These are phyloP conservation scores for Calyptomena viridis DNA, from an alignment of 2,113 vertebrate genomes.

Conservation along the genomic window DNA sequence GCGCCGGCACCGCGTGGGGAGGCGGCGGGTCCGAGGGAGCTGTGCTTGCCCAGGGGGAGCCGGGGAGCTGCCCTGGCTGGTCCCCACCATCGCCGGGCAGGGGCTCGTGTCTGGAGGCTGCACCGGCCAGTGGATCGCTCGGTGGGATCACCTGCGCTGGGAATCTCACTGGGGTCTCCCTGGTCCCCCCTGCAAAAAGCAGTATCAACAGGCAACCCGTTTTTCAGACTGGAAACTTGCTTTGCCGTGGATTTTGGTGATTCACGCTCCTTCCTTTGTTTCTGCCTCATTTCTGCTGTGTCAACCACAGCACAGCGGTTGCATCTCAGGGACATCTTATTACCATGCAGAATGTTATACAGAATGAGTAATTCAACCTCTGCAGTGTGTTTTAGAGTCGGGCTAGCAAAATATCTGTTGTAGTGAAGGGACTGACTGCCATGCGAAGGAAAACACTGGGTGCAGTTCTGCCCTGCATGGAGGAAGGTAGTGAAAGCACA, in stretches of 20 bases:
- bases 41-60: background rate
- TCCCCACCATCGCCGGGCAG: background rate
- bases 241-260: background rate
- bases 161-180: rapidly evolving
- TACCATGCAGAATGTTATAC: background rate
- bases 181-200: background rate
- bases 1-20: background rate
- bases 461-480: background rate
- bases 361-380: background rate
- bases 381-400: background rate
- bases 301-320: background rate
- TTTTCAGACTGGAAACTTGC: background rate
- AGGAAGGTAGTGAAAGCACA: background rate
- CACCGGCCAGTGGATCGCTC: background rate
- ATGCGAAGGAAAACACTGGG: background rate
- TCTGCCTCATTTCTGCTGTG: background rate
- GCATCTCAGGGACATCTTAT: background rate
- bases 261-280: background rate
- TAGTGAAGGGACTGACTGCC: background rate
- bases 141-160: background rate
- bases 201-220: background rate
- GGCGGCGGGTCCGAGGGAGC: rapidly evolving
- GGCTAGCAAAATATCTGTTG: background rate
- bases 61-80: background rate
- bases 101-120: background rate